Percentiles rank a stretch among this genome's conserved stretches.
These are phyloP conservation scores for Pseudachorutes palmiensis DNA, from an alignment of 1,140 invertebrate genomes.

Conservation along the genomic window DNA sequence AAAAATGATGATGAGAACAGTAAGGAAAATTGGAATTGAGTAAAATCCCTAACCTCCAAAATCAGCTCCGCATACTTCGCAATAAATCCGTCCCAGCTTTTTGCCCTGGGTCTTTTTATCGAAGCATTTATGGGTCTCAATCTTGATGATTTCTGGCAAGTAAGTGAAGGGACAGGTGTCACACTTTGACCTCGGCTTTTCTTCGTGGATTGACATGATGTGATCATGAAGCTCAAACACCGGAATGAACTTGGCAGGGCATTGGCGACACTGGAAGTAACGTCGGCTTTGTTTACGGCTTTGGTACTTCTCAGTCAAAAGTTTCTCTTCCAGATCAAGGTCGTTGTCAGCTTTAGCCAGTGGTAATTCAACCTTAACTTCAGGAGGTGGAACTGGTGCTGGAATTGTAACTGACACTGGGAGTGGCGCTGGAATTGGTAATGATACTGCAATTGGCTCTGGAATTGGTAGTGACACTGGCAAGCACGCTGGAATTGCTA, in stretches of 20 bases:
- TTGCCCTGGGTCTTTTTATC: background rate
- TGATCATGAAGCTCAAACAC: background rate
- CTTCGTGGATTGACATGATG: background rate
- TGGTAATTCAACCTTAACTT: background rate
- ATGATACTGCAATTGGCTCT: no score
- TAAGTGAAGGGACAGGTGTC: background rate
- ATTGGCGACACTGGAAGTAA: background rate
- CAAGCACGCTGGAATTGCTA: no score
- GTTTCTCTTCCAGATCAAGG: background rate
- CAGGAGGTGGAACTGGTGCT: background rate
- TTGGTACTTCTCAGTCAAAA: background rate
- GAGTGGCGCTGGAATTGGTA: no score
- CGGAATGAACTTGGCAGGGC: background rate
- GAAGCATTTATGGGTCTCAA: background rate
- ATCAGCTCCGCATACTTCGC: background rate
- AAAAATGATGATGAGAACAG: no score
- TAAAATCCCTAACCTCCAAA: background rate
- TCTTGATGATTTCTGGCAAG: background rate
- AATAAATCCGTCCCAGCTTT: background rate
- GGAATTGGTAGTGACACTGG: no score
- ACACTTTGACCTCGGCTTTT: background rate
- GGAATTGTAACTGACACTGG: no score
- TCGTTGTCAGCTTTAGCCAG: background rate
- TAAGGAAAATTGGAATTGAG: no score
- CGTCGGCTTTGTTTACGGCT: background rate